Base-by-base conservation (phyloP, 30 jellyfish, hydroid and myxozoan species). In the Hydractinia echinata region DNA sequence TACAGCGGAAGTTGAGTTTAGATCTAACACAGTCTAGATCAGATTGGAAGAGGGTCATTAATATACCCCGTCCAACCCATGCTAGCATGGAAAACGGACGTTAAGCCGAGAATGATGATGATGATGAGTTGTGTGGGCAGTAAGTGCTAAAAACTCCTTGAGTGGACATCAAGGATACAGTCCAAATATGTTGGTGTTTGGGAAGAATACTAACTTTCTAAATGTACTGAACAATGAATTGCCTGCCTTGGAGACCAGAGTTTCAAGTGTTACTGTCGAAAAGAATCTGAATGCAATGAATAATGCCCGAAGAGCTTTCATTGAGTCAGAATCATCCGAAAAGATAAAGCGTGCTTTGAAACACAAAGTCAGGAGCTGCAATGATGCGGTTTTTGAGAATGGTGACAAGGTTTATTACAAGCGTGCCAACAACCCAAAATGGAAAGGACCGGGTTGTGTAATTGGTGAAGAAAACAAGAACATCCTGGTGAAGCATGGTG, bases 371-470 rank as follows among this genome's bases (percentile, higher is more conserved):
- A 81, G 94, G 62, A 56, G 94, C 48, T 76, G 53, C 73, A 82
- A 56, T 51, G 95, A 82, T 53, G 69, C 53, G 30, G 52, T 58
- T 8, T 87, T 54, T 76, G 52, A 77, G 21, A 77, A 53, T 48
- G 91, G 91, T 52, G 88, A 87, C 60, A n/a, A 4, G 15, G 96
- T 88, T 4, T 88, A 80, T 73, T 87, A 88, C 88, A 88, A 88
- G 62, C 66, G 89, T 61, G 54, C 76, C 61, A 68, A 82, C 56
- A 68, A 51, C 56, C 73, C 77, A 5, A 48, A 70, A 61, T 88
- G 96, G 96, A 66, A 82, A 53, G 96, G 96, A 48, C 94, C 96
- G 76, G 90, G 84, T 10, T 54, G 64, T n/a, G 88, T 82, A 39
- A 77, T 82, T 54, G 84, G 88, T 30, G 69, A 76, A 53, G 94